phyloP scores from a whole-genome alignment of 2,797 vertebrate species.

The Anabacerthia variegaticeps region DNA sequence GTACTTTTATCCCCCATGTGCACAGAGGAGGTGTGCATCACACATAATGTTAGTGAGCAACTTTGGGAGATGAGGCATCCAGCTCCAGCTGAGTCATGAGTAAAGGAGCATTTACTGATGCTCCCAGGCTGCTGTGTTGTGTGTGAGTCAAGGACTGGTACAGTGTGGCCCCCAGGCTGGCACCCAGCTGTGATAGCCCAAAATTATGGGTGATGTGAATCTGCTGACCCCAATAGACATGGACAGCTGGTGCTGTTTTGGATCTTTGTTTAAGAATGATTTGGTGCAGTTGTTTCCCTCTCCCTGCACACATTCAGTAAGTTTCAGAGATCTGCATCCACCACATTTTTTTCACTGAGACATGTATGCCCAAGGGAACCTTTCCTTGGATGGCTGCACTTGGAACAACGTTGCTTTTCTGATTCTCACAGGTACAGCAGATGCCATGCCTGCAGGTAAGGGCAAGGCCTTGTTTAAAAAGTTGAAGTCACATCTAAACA shows the following conservation, averaged over 20 bases:
- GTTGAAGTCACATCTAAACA: not conserved
- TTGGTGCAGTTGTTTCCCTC: not conserved
- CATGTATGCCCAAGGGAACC: not conserved
- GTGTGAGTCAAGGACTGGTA: not conserved
- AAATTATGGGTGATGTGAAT: not conserved
- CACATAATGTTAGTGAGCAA: rapidly evolving
- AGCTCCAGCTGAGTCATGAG: not conserved
- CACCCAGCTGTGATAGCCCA: not conserved
- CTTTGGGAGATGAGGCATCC: not conserved
- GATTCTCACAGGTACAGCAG: not conserved
- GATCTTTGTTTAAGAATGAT: not conserved
- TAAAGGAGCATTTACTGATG: not conserved
- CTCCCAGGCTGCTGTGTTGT: not conserved
- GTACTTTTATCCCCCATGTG: rapidly evolving
- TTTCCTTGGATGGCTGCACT: not conserved
- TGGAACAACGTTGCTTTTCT: not conserved
- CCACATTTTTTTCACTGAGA: not conserved
- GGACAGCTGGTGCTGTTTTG: not conserved
- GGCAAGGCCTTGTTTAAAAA: not conserved
- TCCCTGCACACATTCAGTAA: not conserved
- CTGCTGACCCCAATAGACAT: not conserved
- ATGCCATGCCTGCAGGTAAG: not conserved
- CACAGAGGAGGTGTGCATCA: not conserved
- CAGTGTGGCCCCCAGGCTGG: not conserved
- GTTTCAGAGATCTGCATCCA: not conserved